Base-by-base conservation (phyloP, 2,113 vertebrate genomes). In the Siniperca knerii region DNA sequence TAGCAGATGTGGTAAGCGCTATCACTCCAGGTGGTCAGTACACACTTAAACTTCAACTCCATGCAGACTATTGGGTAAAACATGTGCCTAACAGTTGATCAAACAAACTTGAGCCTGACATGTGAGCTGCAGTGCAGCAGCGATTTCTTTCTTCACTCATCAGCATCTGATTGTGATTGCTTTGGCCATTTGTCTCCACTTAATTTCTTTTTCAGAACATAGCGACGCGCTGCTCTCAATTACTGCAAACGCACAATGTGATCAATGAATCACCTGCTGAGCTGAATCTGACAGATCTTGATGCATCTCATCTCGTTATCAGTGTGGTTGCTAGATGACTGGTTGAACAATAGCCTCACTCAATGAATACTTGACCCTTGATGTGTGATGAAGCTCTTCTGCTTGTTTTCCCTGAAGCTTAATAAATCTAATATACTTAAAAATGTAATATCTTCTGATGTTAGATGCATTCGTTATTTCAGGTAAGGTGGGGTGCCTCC, bases 241-340 rank as follows among this genome's bases (percentile, higher is more conserved):
- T 70, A 50, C 40, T 20, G 21, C 54, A 11, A 15, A 21, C 11
- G 2, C 7, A 4, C 20, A 0, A 57, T 7, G 16, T 57, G 40
- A 52, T 79, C 60, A 57, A 25, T 77, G 4, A 57, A 67, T 67
- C 54, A 46, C 8, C 54, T n/a, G 76, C 76, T 58, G 65, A 46
- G 65, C 65, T 37, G 42, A 37, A 68, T 50, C 29, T n/a, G 74
- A 54, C 55, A 37, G 18, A 35, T 62, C 37, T 66, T 15, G 2
- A 46, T 44, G 37, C 35, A 8, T 57, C 15, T 48, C 42, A 46
- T 62, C 33, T 77, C 5, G 1, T 67, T 8, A 54, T 71, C 69
- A 50, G 2, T 20, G 21, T 18, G 44, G 21, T 18, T 54, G 8
- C 20, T 13, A 16, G 1, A 57, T 16, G 54, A 29, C 23, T 58